Base-by-base conservation (phyloP, 2,888 invertebrate species). In the Aromia moschata region DNA sequence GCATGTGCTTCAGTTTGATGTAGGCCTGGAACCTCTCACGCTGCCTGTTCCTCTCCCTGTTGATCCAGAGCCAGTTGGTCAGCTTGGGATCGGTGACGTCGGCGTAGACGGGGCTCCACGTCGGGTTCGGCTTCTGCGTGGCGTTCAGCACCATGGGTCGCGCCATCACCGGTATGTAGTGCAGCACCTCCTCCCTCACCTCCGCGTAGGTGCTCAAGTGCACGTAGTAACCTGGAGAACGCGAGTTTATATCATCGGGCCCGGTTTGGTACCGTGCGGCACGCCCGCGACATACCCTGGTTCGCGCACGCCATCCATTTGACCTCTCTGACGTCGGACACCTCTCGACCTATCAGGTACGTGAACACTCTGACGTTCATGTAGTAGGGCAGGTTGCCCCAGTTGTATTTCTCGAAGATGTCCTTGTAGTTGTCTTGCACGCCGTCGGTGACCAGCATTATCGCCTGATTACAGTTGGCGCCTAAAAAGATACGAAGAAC, bases 221-320 rank as follows among this genome's bases (percentile, higher is more conserved):
- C 15, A 97, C 96, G 83, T 94, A 97, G 81, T 91, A 97, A 9
- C 97, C 97, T 85, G 72, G 2, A 74, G 70, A 18, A 46, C 9
- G 12, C 40, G 31, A 43, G 51, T 14, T 54, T 25, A 43, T 36
- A 33, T 2, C 1, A 36, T 11, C 1, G 36, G 31, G 10, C 37
- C 25, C 5, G 1, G 11, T 33, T n/a, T 3, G 2, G 46, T 46
- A 25, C 46, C 46, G 16, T 33, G 36, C 10, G 33, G 36, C 15
- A 14, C 36, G 9, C 20, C n/a, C 1, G 16, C n/a, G 1, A 51
- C 60, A 71, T 78, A 84, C 90, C 90, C 81, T 94, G 90, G 81
- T 99, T 99, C 16, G 92, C 92, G 81, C 98, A 99, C 46, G 99
- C 98, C 96, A 99, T 98, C 94, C 95, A 96, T 77, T 94, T 92